phyloP scores from a whole-genome alignment of 2,113 vertebrate species.

The Piaya cayana region DNA sequence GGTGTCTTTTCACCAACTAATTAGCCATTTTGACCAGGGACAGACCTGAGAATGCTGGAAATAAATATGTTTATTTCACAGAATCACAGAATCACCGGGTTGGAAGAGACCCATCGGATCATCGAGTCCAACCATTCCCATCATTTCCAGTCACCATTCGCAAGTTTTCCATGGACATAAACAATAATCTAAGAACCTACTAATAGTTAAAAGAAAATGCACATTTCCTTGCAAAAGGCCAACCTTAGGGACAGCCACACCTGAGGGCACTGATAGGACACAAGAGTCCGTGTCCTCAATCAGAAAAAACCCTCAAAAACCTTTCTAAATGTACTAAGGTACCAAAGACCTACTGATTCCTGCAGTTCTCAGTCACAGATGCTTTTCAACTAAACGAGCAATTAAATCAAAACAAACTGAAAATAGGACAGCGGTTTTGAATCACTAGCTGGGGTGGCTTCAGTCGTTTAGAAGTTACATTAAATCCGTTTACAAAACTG shows the following conservation, averaged over 20 bases:
- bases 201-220: neutral
- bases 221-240: neutral
- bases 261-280: no score
- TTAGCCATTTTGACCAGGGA: neutral
- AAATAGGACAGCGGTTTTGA: neutral
- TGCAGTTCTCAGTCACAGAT: neutral
- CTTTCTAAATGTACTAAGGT: neutral
- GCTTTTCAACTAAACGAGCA: neutral
- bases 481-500: neutral
- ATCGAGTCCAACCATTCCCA: no score
- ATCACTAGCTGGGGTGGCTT: neutral
- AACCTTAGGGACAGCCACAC: neutral
- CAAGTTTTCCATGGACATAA: neutral
- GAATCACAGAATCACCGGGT: no score
- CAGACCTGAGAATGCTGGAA: neutral
- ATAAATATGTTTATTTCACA: neutral
- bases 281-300: fast-evolving
- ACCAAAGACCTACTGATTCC: neutral
- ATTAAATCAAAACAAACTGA: neutral
- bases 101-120: no score
- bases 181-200: neutral
- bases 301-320: neutral
- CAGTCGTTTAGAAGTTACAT: fast-evolving
- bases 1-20: neutral
- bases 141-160: neutral